Base-by-base conservation (phyloP, 2,797 vertebrate species). In the Helarctos malayanus region DNA sequence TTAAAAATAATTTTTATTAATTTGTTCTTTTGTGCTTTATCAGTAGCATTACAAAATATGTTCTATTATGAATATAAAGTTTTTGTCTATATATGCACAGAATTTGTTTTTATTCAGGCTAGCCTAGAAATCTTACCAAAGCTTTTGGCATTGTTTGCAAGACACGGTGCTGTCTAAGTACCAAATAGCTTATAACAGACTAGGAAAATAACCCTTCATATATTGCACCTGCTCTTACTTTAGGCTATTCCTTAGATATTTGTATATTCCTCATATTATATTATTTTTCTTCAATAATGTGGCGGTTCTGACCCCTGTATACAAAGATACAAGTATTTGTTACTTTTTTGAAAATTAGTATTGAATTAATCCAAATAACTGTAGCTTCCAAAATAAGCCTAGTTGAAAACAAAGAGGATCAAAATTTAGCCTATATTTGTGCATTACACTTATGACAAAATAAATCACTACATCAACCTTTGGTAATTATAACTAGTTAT, bases 381-480 rank as follows among this genome's bases (percentile, higher is more conserved):
- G 8, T 87, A 54, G 25, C 29, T 92, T 65, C 29, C 25, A 71
- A 81, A 79, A 47, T 32, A 94, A 52, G 13, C 13, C 52, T 52
- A 52, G 47, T 91, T 91, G 89, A 71, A 78, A 41, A 94, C 11
- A 94, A 79, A 78, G 21, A 86, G 32, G 19, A 75, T 3, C n/a
- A 80, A 88, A 78, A 83, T 65, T 57, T 88, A 83, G 23, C 29
- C 47, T 63, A 21, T 61, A 41, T 35, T 35, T 80, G 35, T 69
- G 32, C 10, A 61, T 12, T 84, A n/a, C 75, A 90, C 54, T 38
- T 87, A 54, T 63, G 32, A 75, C 38, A 23, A 71, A 92, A 89
- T 80, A 49, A 69, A 93, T 56, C 59, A 38, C 16, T 73, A 73
- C 15, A 83, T 76, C 8, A n/a, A 13, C 63, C 10, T 87, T 89